These are phyloP conservation scores for Anarrhichthys ocellatus DNA, from an alignment of 2,113 vertebrate genomes.

Conservation along the genomic window DNA sequence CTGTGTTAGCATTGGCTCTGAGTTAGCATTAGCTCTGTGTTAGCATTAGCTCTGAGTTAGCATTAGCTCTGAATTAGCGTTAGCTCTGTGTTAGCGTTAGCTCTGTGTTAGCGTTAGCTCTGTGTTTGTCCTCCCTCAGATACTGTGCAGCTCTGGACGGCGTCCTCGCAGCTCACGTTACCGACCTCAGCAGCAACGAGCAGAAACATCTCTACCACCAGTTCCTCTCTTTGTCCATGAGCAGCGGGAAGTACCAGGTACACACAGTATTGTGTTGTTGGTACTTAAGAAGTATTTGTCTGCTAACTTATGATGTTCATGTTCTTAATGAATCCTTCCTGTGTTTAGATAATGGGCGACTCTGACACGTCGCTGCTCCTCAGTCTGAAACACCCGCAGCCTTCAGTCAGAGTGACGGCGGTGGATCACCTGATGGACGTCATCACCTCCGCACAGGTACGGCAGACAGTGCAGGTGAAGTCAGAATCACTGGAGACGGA, in stretches of 20 bases:
- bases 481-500: not conserved
- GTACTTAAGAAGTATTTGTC: not conserved
- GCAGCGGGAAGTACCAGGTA: constrained; percentile 94
- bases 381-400: constrained; percentile 92
- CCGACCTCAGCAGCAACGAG: constrained; percentile 72
- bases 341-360: constrained; percentile 88
- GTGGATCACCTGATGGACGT: constrained; percentile 88
- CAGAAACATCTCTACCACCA: constrained; percentile 90
- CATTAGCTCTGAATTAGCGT: too few species aligned
- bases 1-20: too few species aligned
- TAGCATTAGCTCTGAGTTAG: too few species aligned
- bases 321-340: not conserved
- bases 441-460: constrained; percentile 86
- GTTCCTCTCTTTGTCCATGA: constrained; percentile 92
- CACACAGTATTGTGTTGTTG: not conserved
- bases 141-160: constrained; percentile 87
- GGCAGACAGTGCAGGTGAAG: accelerated
- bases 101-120: too few species aligned
- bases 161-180: constrained; percentile 85
- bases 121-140: constrained; percentile 69
- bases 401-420: constrained; percentile 87
- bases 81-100: not conserved
- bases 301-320: too few species aligned
- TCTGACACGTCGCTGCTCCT: constrained; percentile 93
- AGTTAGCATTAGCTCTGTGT: too few species aligned